Percentiles rank a stretch among this genome's conserved stretches.
These are phyloP conservation scores for Ahaetulla prasina DNA, from an alignment of 2,113 vertebrate genomes.

Conservation along the genomic window DNA sequence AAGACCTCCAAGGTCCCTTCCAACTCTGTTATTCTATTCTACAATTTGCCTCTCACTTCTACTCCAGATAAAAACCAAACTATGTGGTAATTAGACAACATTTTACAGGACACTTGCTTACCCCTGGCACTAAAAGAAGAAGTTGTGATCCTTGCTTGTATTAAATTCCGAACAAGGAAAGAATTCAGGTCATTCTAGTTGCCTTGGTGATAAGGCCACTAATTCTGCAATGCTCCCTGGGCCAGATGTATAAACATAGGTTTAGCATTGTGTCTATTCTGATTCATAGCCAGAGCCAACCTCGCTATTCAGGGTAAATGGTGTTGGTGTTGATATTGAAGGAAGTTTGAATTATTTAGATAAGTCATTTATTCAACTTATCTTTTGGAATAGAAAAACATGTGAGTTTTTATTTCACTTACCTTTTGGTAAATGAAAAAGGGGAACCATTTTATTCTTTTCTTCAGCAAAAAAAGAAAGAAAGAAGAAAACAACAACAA, in stretches of 20 bases:
- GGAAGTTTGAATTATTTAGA: not conserved
- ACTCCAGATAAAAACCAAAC: constrained; percentile 48
- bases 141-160: not conserved
- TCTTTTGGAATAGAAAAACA: not conserved
- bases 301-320: not conserved
- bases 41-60: constrained; percentile 53
- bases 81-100: constrained; percentile 27
- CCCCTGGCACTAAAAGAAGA: not conserved
- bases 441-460: not conserved
- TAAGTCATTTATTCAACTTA: not conserved
- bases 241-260: not conserved
- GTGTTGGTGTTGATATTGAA: not conserved
- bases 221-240: not conserved
- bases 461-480: not conserved
- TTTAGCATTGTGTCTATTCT: not conserved
- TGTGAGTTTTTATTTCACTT: not conserved
- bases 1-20: no score
- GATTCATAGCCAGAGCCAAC: not conserved
- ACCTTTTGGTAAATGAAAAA: not conserved
- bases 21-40: no score
- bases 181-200: not conserved
- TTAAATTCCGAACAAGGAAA: not conserved
- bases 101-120: not conserved
- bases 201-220: not conserved
- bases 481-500: not conserved